Evolutionary conservation across 1,140 invertebrate species (phyloP), one percentile per base, ranked within the genome.

Genomic region (Panagrolaimus sp.): DNA sequence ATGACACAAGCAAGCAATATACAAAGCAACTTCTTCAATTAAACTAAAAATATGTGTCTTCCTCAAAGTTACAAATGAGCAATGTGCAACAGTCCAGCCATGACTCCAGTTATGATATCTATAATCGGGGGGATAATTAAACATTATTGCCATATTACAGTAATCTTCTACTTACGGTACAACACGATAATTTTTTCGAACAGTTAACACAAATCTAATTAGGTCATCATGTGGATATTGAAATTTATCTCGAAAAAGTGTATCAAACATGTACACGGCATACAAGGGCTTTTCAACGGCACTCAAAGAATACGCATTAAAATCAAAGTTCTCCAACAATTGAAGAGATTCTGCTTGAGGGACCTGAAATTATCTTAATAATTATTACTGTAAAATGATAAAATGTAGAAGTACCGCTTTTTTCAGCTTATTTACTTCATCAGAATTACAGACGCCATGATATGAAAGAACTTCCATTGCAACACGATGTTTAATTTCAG

Each of bases 1-100:
- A 84, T 97, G 95, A 83, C 94, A 96, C 21, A 98, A 86, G 81
- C 93, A 96, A 47, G 93, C 93, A 72, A 98, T 94, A 79, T 95
- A 91, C 12, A 98, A 86, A 21, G 92, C 92, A 71, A 98, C 85
- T 14, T 72, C 70, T 68, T 80, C 76, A n/a, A 73, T 47, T 14
- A 68, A 55, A 14, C 55, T 84, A 81, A 90, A 90, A 12, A 84
- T 81, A 43, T 86, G 84, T 8, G 71, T 79, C 46, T 69, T 71
- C 10, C 90, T 90, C 26, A 92, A 85, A 46, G 91, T 88, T 17
- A 88, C 88, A 78, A 90, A 92, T 88, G 91, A 90, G 12, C 89
- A 88, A 81, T 92, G 90, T 1, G 90, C 90, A 0, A 92, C 91
- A 6, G 89, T 88, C 86, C 91, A 92, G 0, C 90, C 91, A 79